These are phyloP conservation scores for Xestia xanthographa DNA, from an alignment of 2,888 invertebrate species.

Conservation along the genomic window DNA sequence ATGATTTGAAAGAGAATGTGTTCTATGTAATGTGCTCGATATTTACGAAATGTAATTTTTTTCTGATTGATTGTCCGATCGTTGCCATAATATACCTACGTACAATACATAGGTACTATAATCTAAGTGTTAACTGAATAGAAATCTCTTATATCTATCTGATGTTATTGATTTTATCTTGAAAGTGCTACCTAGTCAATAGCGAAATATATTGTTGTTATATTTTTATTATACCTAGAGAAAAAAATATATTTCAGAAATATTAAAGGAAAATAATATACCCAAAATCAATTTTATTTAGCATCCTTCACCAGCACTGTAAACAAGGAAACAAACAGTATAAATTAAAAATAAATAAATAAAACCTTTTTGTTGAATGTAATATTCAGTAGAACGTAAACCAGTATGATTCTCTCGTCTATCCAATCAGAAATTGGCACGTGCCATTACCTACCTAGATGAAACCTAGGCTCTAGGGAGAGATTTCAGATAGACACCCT, in stretches of 20 bases:
- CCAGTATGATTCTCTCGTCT: slow-evolving; percentile 73
- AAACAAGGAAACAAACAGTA: not conserved
- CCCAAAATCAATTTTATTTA: slow-evolving; percentile 8
- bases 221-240: slow-evolving; percentile 15
- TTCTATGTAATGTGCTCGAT: not conserved
- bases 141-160: slow-evolving; percentile 37
- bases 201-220: slow-evolving; percentile 19
- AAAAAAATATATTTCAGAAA: slow-evolving; percentile 13
- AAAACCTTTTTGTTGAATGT: slow-evolving; percentile 54
- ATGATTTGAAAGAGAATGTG: not conserved
- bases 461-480: slow-evolving; percentile 37
- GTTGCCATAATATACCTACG: slow-evolving; percentile 6
- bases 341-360: slow-evolving; percentile 33
- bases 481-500: slow-evolving; percentile 63
- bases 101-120: not conserved
- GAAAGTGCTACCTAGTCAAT: slow-evolving; percentile 46
- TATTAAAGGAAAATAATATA: slow-evolving; percentile 10
- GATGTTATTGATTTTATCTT: slow-evolving; percentile 17
- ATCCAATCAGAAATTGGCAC: slow-evolving; percentile 71
- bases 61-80: slow-evolving; percentile 6
- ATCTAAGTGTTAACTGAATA: slow-evolving; percentile 25
- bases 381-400: slow-evolving; percentile 70
- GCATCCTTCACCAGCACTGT: not conserved
- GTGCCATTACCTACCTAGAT: slow-evolving; percentile 64
- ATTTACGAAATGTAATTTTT: not conserved